Conservation (phyloP, 2,888 invertebrate species). For the Muscina levida region DNA sequence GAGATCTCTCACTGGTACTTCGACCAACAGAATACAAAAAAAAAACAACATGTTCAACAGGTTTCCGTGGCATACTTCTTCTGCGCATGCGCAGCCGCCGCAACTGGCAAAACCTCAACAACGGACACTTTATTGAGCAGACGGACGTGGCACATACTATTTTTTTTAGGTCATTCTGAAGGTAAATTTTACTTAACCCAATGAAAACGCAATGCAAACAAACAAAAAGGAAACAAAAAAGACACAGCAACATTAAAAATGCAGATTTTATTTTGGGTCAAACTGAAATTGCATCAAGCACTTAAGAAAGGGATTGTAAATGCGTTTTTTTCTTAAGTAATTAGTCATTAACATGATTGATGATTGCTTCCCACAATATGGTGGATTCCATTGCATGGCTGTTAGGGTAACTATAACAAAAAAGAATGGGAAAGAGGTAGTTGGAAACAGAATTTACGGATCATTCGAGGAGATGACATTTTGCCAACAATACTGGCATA, state of each 20-base stretch:
- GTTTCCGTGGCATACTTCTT: constrained; percentile 63
- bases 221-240: background rate
- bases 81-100: too few relatives aligned
- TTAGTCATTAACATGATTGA: too few relatives aligned
- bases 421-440: too few relatives aligned
- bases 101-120: background rate
- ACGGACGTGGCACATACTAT: constrained; percentile 9
- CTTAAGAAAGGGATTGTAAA: background rate
- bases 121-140: background rate
- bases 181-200: constrained; percentile 16
- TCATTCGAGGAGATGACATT: too few relatives aligned
- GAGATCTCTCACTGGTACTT: constrained; percentile 52
- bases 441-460: too few relatives aligned
- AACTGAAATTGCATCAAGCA: background rate
- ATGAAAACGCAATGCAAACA: background rate
- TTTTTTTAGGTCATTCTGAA: constrained; percentile 26
- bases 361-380: too few relatives aligned
- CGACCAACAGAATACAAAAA: too few relatives aligned
- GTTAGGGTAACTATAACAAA: too few relatives aligned
- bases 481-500: too few relatives aligned
- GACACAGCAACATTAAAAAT: background rate
- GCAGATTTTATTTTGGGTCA: constrained; percentile 13
- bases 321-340: background rate
- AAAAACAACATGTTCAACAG: constrained; percentile 58
- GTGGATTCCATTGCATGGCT: too few relatives aligned